A percentile compares a stretch with the other conserved stretches of the same genome.
phyloP scores from a whole-genome alignment of 1,140 invertebrate genomes.

The Samia ricini region DNA sequence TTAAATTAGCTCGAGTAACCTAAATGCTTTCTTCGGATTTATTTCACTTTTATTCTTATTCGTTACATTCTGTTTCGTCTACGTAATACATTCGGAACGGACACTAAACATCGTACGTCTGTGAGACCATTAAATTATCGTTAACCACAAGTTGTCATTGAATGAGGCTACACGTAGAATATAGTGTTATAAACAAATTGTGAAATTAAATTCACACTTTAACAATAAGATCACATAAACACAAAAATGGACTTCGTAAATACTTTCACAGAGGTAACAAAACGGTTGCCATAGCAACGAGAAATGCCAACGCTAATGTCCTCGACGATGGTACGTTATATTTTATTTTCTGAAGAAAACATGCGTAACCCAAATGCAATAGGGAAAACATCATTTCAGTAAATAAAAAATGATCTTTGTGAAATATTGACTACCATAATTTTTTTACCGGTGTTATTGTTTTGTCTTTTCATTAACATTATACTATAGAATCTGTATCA shows the following conservation, averaged over 20 bases:
- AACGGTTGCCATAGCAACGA: too few species aligned
- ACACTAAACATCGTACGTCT: neutral
- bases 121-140: neutral
- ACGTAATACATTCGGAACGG: neutral
- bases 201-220: too few species aligned
- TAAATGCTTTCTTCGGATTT: conserved; percentile 17
- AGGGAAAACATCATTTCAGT: conserved; percentile 20
- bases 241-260: too few species aligned
- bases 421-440: too few species aligned
- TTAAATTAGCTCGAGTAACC: conserved; percentile 37
- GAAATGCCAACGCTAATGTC: too few species aligned
- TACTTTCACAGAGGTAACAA: too few species aligned
- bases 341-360: conserved; percentile 52
- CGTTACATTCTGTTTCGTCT: neutral
- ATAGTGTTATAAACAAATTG: neutral
- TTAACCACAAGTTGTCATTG: neutral
- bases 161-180: neutral
- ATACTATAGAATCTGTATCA: conserved; percentile 29
- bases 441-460: too few species aligned
- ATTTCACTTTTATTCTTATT: conserved; percentile 20
- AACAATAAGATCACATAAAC: too few species aligned
- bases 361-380: conserved; percentile 39
- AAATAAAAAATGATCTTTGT: too few species aligned
- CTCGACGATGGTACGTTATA: conserved; percentile 5
- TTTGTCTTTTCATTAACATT: neutral